Base-by-base conservation (phyloP, 2,888 invertebrate species). In the Drosophila putrida region DNA sequence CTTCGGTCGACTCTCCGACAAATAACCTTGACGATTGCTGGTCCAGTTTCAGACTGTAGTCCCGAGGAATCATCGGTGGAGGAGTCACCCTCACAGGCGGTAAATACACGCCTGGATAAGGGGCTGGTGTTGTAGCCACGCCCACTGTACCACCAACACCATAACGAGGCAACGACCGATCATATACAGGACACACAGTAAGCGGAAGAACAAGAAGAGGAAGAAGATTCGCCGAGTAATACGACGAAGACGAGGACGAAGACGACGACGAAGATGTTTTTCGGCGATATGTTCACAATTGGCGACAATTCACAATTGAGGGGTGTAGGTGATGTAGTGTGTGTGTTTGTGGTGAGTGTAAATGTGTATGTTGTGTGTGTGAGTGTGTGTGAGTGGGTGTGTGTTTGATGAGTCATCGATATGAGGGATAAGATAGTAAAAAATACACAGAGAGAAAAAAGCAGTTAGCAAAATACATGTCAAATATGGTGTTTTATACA, bases 1-100 rank as follows among this genome's bases (percentile, higher is more conserved):
- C 92, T 72, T 91, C 91, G 31, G 92, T 91, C 28, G 91, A 91
- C 46, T 93, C 92, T n/a, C 93, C 93, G 4, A 90, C 78, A 27
- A 76, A 87, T 20, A 93, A 61, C 6, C 79, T 85, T 6, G 92
- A 90, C 11, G 89, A 85, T 53, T 92, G 91, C 59, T 92, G 92
- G 77, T 92, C 91, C 73, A 93, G 73, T 67, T 90, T 91, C 36
- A 93, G 82, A 62, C 90, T 87, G 46, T 91, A 80, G 36, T 90
- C 91, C 13, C 84, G 88, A 10, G 86, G 70, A 6, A 70, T 67
- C 11, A 58, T 39, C 4, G 80, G 68, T 1, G 74, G 54, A 39
- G 53, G 39, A 10, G 59, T 43, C 25, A 13, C 44, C 1, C 15
- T 33, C 8, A 11, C 6, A 3, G 80, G 78, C 10, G 84, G 77